A percentile compares a stretch with the other conserved stretches of the same genome.
These are phyloP conservation scores for Brachyopa scutellaris DNA, from an alignment of 2,888 invertebrate species.

Conservation along the genomic window DNA sequence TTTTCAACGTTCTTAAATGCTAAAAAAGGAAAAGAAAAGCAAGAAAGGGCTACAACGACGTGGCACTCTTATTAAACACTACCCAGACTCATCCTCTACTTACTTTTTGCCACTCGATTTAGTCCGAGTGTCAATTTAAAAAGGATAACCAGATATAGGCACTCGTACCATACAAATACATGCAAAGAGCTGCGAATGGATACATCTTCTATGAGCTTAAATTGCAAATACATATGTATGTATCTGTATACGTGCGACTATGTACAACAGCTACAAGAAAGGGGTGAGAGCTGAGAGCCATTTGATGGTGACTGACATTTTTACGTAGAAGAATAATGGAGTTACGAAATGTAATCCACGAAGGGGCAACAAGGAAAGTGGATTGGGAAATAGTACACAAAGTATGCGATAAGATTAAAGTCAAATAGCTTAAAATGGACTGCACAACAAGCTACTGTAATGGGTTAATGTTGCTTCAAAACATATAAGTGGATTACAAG, in stretches of 20 bases:
- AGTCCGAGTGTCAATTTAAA: conserved; percentile 57
- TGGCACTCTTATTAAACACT: conserved; percentile 14
- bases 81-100: conserved; percentile 45
- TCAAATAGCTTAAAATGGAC: conserved; percentile 69
- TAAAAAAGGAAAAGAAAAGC: conserved; percentile 2
- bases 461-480: conserved; percentile 72
- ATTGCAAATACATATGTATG: conserved; percentile 36
- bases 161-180: too few relatives aligned
- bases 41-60: background rate
- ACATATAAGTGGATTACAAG: conserved; percentile 69
- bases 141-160: conserved; percentile 46
- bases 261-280: too few relatives aligned
- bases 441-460: conserved; percentile 38
- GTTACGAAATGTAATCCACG: conserved; percentile 62
- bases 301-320: conserved; percentile 63
- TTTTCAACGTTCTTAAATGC: conserved; percentile 16
- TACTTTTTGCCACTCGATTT: conserved; percentile 18
- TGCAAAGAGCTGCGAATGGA: conserved; percentile 13
- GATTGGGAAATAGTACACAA: conserved; percentile 57
- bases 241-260: too few relatives aligned
- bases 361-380: conserved; percentile 66
- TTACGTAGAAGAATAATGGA: conserved; percentile 41
- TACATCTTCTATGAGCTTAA: conserved; percentile 40
- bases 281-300: too few relatives aligned
- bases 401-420: conserved; percentile 43